Percentiles rank a stretch among this genome's conserved stretches.
Conservation (phyloP, 2,888 invertebrate genomes). For the Lasioglossum leucozonium region DNA sequence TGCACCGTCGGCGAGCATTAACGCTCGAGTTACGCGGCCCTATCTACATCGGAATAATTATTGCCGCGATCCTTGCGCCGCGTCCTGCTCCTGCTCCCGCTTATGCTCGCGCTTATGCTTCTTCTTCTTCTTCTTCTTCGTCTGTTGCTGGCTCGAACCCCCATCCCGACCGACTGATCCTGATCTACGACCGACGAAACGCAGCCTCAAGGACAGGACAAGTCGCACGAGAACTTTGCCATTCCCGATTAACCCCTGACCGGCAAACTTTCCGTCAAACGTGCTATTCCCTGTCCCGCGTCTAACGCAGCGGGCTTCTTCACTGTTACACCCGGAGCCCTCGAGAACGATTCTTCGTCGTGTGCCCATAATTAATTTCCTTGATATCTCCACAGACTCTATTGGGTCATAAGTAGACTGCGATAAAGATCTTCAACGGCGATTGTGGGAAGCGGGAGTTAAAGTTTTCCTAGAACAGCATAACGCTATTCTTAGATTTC, state of each 20-base stretch:
- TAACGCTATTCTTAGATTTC: too few relatives aligned
- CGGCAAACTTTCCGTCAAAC: background rate
- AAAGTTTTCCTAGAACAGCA: too few relatives aligned
- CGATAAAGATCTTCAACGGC: too few relatives aligned
- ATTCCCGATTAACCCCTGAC: conserved; percentile 35
- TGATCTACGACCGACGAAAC: conserved; percentile 66
- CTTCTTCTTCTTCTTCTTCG: background rate
- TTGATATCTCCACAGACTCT: background rate
- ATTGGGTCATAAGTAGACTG: background rate
- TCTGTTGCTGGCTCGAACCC: conserved; percentile 3
- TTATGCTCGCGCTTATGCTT: background rate
- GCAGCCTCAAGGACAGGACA: conserved; percentile 54
- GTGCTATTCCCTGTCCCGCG: background rate
- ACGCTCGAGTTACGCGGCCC: conserved; percentile 81
- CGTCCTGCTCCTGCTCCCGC: conserved; percentile 24
- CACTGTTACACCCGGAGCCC: background rate
- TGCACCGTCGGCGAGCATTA: conserved; percentile 74
- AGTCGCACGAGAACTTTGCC: conserved; percentile 20
- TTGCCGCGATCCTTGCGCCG: conserved; percentile 73
- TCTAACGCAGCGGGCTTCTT: background rate
- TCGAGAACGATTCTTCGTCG: background rate
- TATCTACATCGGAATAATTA: conserved; percentile 83
- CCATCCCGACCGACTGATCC: conserved; percentile 49
- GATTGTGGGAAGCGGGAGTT: too few relatives aligned
- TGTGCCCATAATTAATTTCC: background rate